Conservation (phyloP, 2,113 vertebrate species). For the Oceanodroma tethys region DNA sequence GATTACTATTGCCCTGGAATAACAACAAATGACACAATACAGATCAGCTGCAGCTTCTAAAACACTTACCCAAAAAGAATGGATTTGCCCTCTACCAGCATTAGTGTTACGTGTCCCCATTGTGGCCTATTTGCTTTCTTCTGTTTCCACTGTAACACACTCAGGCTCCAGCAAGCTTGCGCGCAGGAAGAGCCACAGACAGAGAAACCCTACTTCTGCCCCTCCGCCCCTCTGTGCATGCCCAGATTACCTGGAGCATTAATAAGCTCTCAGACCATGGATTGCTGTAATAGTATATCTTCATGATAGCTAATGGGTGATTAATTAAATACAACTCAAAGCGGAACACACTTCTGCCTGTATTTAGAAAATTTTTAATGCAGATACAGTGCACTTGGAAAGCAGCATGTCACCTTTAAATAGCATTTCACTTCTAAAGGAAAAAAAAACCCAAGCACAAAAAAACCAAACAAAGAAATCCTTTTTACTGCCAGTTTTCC, state of each 20-base stretch:
- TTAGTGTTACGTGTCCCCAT: not conserved
- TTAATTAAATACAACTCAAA: not conserved
- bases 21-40: not conserved
- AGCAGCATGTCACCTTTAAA: not conserved
- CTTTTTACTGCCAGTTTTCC: not conserved
- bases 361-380: not conserved
- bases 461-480: not conserved
- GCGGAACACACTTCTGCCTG: accelerated
- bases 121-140: not conserved
- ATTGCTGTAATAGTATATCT: not conserved
- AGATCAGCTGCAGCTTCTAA: not conserved
- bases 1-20: not conserved
- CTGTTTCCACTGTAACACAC: not conserved
- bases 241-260: not conserved
- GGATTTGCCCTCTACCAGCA: not conserved
- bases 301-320: not conserved
- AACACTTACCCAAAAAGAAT: not conserved
- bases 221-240: not conserved
- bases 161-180: not conserved
- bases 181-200: not conserved
- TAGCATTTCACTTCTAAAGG: not conserved
- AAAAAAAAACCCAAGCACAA: not conserved
- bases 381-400: not conserved
- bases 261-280: not conserved
- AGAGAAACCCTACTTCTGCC: not conserved